Evolutionary conservation across 2,797 vertebrate genomes (phyloP), one percentile per base, ranked within the genome.

Genomic region (Schizothorax lantsangensis): DNA sequence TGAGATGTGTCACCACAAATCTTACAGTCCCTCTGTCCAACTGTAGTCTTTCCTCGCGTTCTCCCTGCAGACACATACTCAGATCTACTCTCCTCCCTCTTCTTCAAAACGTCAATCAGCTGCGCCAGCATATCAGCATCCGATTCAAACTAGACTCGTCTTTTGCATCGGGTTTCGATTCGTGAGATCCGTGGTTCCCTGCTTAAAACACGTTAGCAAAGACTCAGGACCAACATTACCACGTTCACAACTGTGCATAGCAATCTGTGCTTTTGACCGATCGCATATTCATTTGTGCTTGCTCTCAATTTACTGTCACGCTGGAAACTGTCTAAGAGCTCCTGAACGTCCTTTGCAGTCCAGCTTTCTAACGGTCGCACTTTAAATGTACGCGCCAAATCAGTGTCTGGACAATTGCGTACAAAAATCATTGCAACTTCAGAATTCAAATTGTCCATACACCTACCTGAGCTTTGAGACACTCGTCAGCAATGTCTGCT

Each of bases 381-480:
- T 80, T 80, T 80, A 64, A 80, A 64, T 0, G 57, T 64, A 2
- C 8, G 19, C 26, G 57, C 78, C 0, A 80, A 5, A 6, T 80
- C 78, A 6, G 38, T 12, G 15, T 80, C 38, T 62, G 57, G 78
- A 1, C 57, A 80, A 30, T 77, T 73, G 47, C 52, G 26, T 11
- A 59, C 69, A 62, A 73, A 83, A 52, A 83, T 74, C 83, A 84
- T 79, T 57, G 77, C 77, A 30, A 79, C 38, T 64, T 79, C 78
- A n/a, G 57, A 79, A 64, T 10, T 79, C 8, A 79, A 45, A 64
- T 79, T 26, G 54, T 64, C 78, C 57, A 79, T 64, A 4, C 78
- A 30, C 19, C 57, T 62, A 11, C 38, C 1, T 79, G 57, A 1
- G 11, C 78, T 11, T 38, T 79, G 6, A 79, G 33, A 62, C 78